Evolutionary conservation across 2,113 vertebrate genomes (phyloP).

Genomic region (Poicephalus gulielmi): DNA sequence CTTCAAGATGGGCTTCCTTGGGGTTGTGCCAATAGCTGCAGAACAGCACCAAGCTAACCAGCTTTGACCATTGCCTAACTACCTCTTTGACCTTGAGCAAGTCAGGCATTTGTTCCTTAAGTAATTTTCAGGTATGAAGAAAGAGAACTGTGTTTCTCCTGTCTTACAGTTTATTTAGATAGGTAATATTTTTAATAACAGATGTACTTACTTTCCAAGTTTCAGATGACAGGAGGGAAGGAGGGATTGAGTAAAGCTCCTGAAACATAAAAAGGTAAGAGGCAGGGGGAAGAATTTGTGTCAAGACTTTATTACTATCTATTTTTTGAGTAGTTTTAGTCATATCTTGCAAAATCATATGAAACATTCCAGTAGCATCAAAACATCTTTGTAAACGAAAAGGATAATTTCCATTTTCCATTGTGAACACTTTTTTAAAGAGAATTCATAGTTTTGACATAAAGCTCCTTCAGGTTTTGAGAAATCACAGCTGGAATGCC

Average conservation of each 20-base stretch:
- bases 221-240: background rate
- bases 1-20: background rate
- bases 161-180: rapidly evolving
- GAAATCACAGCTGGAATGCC: background rate
- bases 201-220: background rate
- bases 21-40: background rate
- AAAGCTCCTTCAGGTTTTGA: background rate
- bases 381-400: background rate
- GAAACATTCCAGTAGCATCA: background rate
- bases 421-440: background rate
- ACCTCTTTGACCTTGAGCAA: background rate
- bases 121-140: background rate
- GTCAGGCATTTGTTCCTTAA: background rate
- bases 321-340: background rate
- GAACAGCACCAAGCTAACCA: background rate
- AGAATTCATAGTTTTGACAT: background rate
- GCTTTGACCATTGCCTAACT: no score
- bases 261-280: background rate
- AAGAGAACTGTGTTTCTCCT: background rate
- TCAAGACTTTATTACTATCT: background rate
- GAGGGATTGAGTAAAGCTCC: background rate
- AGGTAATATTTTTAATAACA: background rate
- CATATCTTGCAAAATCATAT: background rate
- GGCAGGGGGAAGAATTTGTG: background rate
- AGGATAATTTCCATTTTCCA: background rate